Conservation (phyloP, 2,888 invertebrate species). For the Pheosia tremula region DNA sequence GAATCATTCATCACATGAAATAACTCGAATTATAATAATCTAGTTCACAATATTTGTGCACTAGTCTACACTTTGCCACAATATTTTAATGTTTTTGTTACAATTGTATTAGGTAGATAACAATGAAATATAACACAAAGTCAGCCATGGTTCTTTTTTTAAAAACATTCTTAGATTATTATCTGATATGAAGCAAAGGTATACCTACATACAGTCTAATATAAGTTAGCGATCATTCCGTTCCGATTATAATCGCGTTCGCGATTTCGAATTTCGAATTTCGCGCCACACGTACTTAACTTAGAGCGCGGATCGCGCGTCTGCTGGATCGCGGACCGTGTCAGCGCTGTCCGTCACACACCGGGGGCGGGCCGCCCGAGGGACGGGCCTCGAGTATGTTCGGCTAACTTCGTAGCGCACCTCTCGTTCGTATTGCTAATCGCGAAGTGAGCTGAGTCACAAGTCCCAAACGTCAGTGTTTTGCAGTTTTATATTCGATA, state of each 20-base stretch:
- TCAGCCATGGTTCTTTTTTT: conserved; percentile 28
- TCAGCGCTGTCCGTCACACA: conserved; percentile 56
- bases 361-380: conserved; percentile 60
- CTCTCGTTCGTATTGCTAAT: conserved; percentile 48
- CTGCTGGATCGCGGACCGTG: conserved; percentile 50
- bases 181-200: conserved; percentile 25
- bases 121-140: conserved; percentile 11
- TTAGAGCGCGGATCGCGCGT: conserved; percentile 68
- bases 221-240: conserved; percentile 48
- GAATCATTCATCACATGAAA: conserved; percentile 55
- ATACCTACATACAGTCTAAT: conserved; percentile 45
- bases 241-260: conserved; percentile 51
- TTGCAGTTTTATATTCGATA: conserved; percentile 42
- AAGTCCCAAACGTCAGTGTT: conserved; percentile 28
- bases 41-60: conserved; percentile 14
- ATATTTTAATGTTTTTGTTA: conserved; percentile 19
- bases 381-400: conserved; percentile 59
- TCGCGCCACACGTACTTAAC: conserved; percentile 68
- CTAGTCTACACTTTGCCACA: conserved; percentile 33
- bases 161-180: conserved; percentile 13
- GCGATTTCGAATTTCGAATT: conserved; percentile 55
- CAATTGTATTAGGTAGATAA: conserved; percentile 9
- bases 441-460: conserved; percentile 77
- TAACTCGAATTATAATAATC: conserved; percentile 31
- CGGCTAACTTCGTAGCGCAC: conserved; percentile 64